Conservation (phyloP, 2,888 invertebrate genomes). For the Druceiella hillmani region DNA sequence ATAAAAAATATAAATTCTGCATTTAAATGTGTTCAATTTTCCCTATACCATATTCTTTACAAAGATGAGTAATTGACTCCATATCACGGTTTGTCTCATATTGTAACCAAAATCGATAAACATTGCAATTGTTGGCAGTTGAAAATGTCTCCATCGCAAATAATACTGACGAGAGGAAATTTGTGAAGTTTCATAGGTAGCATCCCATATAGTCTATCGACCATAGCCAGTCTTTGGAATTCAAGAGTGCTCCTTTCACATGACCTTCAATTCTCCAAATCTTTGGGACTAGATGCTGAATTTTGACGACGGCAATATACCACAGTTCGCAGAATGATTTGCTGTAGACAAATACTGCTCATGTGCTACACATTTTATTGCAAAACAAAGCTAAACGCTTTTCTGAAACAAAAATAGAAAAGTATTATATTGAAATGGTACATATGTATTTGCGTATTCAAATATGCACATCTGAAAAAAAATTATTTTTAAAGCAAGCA, state of each 20-base stretch:
- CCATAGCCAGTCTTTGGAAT: constrained; percentile 65
- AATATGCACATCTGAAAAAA: no score
- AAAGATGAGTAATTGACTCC: constrained; percentile 68
- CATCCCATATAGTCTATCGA: constrained; percentile 68
- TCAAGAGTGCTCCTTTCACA: constrained; percentile 60
- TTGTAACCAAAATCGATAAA: constrained; percentile 54
- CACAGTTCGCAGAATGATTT: constrained; percentile 51
- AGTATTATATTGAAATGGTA: no score
- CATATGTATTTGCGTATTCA: no score
- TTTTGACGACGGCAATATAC: constrained; percentile 57
- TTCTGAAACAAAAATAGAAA: no score
- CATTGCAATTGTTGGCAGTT: constrained; percentile 60
- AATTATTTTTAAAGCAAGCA: no score
- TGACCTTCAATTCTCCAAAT: constrained; percentile 66
- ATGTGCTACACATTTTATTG: constrained; percentile 74
- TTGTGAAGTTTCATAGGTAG: constrained; percentile 67
- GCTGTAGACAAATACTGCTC: constrained; percentile 66
- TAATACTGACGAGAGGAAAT: constrained; percentile 58
- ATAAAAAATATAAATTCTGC: constrained; percentile 81
- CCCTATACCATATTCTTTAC: constrained; percentile 61
- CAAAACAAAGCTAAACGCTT: no score
- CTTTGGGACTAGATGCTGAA: constrained; percentile 68
- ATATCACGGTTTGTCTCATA: constrained; percentile 69
- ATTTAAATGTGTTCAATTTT: constrained; percentile 63
- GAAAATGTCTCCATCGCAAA: constrained; percentile 86